Base-by-base conservation (phyloP, 2,113 vertebrate species). In the Laticauda colubrina region DNA sequence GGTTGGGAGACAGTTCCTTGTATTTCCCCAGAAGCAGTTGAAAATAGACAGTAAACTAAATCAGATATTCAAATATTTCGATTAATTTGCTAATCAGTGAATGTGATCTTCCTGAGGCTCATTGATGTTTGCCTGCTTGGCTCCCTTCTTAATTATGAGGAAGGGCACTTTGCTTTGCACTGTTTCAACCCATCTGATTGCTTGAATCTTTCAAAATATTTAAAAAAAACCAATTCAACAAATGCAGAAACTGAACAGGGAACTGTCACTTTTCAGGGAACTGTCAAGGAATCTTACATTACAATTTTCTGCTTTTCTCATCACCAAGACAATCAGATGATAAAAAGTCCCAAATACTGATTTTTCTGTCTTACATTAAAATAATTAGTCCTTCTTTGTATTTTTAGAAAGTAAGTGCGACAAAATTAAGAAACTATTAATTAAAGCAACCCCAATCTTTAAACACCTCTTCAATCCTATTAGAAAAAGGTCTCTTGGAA, bases 351-450 rank as follows among this genome's bases (percentile, higher is more conserved):
- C 92, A 95, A 95, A 94, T 93, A 91, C 93, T 0, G 0, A 94
- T 95, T 94, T 69, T 6, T 9, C 15, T 21, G 48, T 85, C 90
- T 89, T 90, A 92, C 92, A 90, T 93, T 94, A 93, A 95, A 96
- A 88, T 94, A 94, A 96, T 59, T 94, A 96, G 64, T 94, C 48
- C 26, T 39, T 90, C 94, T 94, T 95, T 90, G 90, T 97, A 96
- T 97, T 97, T 97, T 96, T 97, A 97, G 96, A 85, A 95, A 95
- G 93, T 54, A 95, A 96, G 92, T 94, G 87, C 91, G 94, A 92
- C 94, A 96, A 96, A 96, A 95, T 93, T 94, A 89, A 53, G 93
- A 95, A 95, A 29, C 54, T 94, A 51, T 94, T 97, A 96, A 96
- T 96, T 96, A 95, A 94, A 97, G 95, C 91, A 96, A 89, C 59